Evolutionary conservation across 2,888 invertebrate genomes (phyloP).

Genomic region (Ceraclea dissimilis): DNA sequence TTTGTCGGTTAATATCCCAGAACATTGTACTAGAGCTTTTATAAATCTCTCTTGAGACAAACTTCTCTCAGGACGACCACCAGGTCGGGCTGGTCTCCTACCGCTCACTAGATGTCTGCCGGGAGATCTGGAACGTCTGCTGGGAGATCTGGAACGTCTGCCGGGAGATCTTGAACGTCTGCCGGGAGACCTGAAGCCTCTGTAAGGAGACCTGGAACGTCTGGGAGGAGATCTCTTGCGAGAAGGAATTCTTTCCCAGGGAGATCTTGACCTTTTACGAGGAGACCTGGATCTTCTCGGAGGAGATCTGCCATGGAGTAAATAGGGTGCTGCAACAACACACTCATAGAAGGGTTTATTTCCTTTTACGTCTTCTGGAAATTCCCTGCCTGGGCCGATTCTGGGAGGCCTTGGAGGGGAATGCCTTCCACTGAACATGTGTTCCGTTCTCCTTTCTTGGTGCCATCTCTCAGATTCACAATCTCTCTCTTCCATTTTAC

Average conservation of each 20-base stretch:
- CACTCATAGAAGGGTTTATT: too few species aligned
- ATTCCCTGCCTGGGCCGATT: too few species aligned
- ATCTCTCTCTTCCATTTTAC: not conserved
- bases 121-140: constrained; percentile 6
- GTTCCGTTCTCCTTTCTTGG: too few species aligned
- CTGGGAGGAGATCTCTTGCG: not conserved
- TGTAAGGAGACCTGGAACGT: not conserved
- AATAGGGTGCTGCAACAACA: too few species aligned
- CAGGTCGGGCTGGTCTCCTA: not conserved
- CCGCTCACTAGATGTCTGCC: not conserved
- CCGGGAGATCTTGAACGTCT: not conserved
- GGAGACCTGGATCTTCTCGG: too few species aligned
- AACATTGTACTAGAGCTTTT: constrained; percentile 8
- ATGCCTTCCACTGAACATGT: too few species aligned
- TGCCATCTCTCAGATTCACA: too few species aligned
- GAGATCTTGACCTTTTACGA: too few species aligned
- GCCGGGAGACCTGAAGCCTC: not conserved
- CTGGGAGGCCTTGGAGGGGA: too few species aligned
- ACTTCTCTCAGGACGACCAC: not conserved
- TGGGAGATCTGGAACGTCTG: not conserved
- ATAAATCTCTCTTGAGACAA: constrained; percentile 6
- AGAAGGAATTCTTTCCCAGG: too few species aligned
- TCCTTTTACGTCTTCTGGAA: too few species aligned
- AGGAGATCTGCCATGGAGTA: too few species aligned
- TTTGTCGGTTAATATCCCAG: constrained; percentile 1